phyloP scores from a whole-genome alignment of 2,888 invertebrate species.

The Uloborus plumipes region DNA sequence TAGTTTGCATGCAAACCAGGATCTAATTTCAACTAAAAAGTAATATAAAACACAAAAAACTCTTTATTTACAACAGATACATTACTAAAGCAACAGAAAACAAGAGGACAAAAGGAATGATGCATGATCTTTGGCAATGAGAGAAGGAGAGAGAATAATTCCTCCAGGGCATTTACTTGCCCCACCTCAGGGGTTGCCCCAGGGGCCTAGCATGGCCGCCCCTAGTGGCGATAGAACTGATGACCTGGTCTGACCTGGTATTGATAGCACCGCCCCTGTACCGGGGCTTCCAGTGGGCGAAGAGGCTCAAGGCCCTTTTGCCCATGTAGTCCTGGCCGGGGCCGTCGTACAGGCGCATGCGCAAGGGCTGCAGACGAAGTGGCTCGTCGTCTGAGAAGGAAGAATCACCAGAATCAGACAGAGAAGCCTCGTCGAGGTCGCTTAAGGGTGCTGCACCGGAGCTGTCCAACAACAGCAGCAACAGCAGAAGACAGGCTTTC shows the following conservation, averaged over 20 bases:
- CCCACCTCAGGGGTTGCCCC: constrained; percentile 55
- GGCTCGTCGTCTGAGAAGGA: constrained; percentile 16
- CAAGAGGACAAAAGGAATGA: neutral
- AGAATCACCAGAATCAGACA: constrained; percentile 6
- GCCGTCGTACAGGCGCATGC: constrained; percentile 1
- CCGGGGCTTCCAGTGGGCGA: constrained; percentile 46
- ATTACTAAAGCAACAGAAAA: neutral
- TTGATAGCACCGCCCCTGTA: constrained; percentile 35
- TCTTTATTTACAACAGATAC: neutral
- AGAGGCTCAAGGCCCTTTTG: constrained; percentile 41
- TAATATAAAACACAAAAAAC: neutral
- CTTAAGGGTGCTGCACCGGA: neutral
- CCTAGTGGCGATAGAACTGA: constrained; percentile 31
- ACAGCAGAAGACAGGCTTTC: constrained; percentile 25
- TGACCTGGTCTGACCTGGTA: constrained; percentile 40
- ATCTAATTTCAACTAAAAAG: neutral
- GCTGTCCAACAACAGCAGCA: constrained; percentile 16
- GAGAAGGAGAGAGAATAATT: too few relatives aligned
- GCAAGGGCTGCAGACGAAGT: neutral
- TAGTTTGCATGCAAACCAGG: neutral
- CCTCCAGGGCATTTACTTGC: constrained; percentile 2
- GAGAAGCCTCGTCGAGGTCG: neutral
- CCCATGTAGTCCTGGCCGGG: constrained; percentile 22
- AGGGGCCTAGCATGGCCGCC: constrained; percentile 32
- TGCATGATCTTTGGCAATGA: neutral